These are phyloP conservation scores for Tyria jacobaeae DNA, from an alignment of 2,888 invertebrate species.

Conservation along the genomic window DNA sequence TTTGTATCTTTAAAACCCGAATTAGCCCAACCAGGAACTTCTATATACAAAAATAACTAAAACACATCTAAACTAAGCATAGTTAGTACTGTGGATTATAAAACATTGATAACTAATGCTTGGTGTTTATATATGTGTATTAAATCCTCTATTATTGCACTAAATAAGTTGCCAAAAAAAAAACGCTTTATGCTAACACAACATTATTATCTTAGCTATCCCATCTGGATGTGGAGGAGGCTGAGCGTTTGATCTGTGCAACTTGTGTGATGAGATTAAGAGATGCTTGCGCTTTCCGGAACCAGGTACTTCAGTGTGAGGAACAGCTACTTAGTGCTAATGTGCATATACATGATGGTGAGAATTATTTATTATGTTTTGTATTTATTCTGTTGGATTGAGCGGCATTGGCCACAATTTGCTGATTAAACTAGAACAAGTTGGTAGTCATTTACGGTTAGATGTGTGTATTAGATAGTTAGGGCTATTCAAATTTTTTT, in stretches of 20 bases:
- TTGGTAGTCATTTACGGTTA: no score
- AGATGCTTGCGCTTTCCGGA: conserved; percentile 66
- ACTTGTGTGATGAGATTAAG: conserved; percentile 72
- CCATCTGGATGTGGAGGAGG: conserved; percentile 65
- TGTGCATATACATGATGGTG: conserved; percentile 63
- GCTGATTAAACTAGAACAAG: no score
- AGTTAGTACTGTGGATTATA: neutral
- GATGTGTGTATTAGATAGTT: no score
- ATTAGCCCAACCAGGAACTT: neutral
- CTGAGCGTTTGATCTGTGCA: conserved; percentile 69
- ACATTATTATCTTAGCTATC: conserved; percentile 56
- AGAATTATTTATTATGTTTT: neutral
- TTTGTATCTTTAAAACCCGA: neutral
- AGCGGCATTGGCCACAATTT: no score
- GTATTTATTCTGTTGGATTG: neutral
- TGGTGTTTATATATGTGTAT: no score
- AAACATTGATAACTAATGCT: neutral
- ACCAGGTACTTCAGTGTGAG: conserved; percentile 72
- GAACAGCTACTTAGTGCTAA: conserved; percentile 65
- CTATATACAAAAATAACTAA: no score
- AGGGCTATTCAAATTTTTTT: no score
- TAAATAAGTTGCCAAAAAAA: no score
- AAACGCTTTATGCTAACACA: neutral
- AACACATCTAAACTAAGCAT: neutral
- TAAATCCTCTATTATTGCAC: no score